A percentile compares a stretch with the other conserved stretches of the same genome.
Conservation (phyloP, 1,140 invertebrate genomes). For the Kradibia gibbosae region DNA sequence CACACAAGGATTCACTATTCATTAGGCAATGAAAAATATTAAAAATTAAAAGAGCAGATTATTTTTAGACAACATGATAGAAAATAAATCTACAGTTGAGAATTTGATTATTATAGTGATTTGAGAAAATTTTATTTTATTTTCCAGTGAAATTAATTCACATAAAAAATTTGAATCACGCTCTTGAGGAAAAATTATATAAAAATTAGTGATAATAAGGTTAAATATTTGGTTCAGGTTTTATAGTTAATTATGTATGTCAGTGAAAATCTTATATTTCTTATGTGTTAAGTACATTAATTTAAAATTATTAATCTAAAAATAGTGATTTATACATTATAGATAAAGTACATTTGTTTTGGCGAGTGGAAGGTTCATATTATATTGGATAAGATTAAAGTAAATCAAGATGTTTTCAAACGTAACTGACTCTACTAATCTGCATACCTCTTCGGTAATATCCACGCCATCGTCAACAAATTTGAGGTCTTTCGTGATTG, state of each 20-base stretch:
- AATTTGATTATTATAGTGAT: not conserved
- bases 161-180: not conserved
- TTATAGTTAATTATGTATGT: not conserved
- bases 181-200: not conserved
- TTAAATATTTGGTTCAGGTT: not conserved
- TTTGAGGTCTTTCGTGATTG: constrained; percentile 45
- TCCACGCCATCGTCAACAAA: constrained; percentile 46
- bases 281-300: not conserved
- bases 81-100: not conserved
- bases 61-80: not conserved
- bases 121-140: not conserved
- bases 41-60: not conserved
- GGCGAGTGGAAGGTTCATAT: not conserved
- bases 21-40: not conserved
- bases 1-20: constrained; percentile 1
- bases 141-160: not conserved
- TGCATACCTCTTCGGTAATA: constrained; percentile 47
- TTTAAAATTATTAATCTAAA: not conserved
- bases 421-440: constrained; percentile 6
- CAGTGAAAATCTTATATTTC: not conserved
- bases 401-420: not conserved
- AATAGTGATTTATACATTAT: not conserved
- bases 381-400: not conserved
- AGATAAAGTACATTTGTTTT: not conserved
- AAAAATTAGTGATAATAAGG: not conserved